These are phyloP conservation scores for Catharus minimus DNA, from an alignment of 2,113 vertebrate species.

Conservation along the genomic window DNA sequence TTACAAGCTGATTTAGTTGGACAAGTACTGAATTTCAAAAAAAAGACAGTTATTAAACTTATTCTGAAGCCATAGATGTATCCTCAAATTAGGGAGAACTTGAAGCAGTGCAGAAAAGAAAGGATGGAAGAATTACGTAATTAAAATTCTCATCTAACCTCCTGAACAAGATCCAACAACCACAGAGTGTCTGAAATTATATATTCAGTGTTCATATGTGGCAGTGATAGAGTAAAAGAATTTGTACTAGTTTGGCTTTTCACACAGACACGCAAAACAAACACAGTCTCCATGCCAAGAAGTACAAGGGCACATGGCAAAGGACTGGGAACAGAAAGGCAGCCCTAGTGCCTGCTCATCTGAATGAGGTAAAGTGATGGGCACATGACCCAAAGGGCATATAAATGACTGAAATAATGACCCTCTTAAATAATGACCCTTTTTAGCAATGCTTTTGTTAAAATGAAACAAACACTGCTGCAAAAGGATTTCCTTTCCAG, in stretches of 20 bases:
- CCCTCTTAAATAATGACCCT: not conserved
- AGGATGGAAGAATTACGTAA: slow-evolving; percentile 35
- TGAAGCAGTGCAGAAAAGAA: slow-evolving; percentile 38
- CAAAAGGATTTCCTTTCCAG: not conserved
- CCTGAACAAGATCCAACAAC: slow-evolving; percentile 55
- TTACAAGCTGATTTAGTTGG: not conserved
- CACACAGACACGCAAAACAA: slow-evolving; percentile 51
- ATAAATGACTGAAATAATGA: not conserved
- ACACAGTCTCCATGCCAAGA: slow-evolving; percentile 34
- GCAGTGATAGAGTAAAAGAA: slow-evolving; percentile 49
- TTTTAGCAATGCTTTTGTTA: not conserved
- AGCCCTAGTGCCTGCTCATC: not conserved
- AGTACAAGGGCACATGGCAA: not conserved
- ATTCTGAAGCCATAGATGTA: not conserved
- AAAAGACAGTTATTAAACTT: not conserved
- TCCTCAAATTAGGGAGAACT: slow-evolving; percentile 28
- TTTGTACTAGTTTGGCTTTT: slow-evolving; percentile 58
- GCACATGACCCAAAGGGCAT: not conserved
- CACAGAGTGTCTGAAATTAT: slow-evolving; percentile 51
- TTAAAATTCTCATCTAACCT: slow-evolving; percentile 54
- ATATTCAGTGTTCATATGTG: slow-evolving; percentile 43
- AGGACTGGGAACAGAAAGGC: not conserved
- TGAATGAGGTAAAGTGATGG: not conserved
- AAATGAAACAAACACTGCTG: not conserved
- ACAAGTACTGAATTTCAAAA: not conserved